Evolutionary conservation across 2,888 invertebrate genomes (phyloP).

Genomic region (Lampropteryx suffumata): DNA sequence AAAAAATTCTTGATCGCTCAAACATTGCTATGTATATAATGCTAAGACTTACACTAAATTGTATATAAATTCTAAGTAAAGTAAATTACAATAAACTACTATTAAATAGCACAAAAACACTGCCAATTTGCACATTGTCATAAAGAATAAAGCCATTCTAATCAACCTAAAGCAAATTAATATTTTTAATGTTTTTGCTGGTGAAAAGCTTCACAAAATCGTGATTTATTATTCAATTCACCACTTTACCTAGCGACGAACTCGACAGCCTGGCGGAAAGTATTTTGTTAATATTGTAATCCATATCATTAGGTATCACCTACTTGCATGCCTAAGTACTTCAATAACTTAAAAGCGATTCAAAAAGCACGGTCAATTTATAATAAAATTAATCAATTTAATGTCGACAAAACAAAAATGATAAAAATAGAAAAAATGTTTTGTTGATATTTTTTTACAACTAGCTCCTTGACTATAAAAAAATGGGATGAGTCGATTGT

Average conservation of each 20-base stretch:
- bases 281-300: conserved; percentile 4
- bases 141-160: conserved; percentile 37
- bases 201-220: conserved; percentile 37
- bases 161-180: neutral
- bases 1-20: conserved; percentile 65
- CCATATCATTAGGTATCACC: conserved; percentile 18
- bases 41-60: conserved; percentile 37
- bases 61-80: conserved; percentile 28
- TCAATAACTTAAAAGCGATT: conserved; percentile 40
- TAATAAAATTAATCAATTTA: neutral
- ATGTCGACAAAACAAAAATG: neutral
- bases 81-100: conserved; percentile 19
- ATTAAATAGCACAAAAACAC: conserved; percentile 35
- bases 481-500: neutral
- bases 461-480: conserved; percentile 17
- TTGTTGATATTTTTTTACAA: conserved; percentile 4
- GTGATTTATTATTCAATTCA: conserved; percentile 38
- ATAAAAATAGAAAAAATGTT: conserved; percentile 9
- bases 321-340: conserved; percentile 55
- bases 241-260: conserved; percentile 63
- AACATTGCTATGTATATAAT: conserved; percentile 54
- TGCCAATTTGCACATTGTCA: conserved; percentile 38
- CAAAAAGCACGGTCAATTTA: conserved; percentile 44
- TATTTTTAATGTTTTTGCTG: conserved; percentile 10
- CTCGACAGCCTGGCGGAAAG: conserved; percentile 59